Conservation (phyloP, 1,140 invertebrate genomes). For the Sarcophaga peregrina region DNA sequence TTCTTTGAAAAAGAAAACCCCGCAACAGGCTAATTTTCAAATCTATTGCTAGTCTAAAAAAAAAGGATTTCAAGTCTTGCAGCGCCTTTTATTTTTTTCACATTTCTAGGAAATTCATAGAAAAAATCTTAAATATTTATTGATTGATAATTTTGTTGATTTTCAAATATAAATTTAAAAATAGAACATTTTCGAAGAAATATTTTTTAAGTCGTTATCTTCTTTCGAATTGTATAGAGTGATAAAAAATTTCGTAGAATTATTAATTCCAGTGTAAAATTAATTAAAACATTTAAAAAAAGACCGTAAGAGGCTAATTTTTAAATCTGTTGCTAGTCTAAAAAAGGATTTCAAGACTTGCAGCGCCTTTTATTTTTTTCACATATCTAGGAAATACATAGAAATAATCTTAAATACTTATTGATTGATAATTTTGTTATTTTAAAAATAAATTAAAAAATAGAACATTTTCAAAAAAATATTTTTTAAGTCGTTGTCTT, state of each 20-base stretch:
- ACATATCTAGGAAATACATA: background rate
- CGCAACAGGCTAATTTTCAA: no score
- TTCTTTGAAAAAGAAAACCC: background rate
- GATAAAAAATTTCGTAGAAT: slow-evolving; percentile 2
- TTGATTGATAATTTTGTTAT: background rate
- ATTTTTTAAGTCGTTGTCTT: no score
- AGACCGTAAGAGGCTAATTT: no score
- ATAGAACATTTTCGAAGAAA: no score
- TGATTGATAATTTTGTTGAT: background rate
- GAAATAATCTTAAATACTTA: background rate
- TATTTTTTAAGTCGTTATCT: background rate
- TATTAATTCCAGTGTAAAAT: no score
- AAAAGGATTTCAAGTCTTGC: no score
- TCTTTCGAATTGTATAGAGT: background rate
- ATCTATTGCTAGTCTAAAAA: no score
- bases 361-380: no score
- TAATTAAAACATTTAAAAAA: no score
- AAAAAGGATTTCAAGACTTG: no score
- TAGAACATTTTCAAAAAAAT: no score
- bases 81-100: background rate
- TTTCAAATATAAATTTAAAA: background rate
- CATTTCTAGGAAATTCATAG: background rate
- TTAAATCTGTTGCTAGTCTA: no score
- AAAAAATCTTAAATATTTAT: background rate
- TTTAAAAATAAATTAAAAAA: background rate